These are phyloP conservation scores for Ceuthmochares aereus DNA, from an alignment of 2,113 vertebrate genomes.

Conservation along the genomic window DNA sequence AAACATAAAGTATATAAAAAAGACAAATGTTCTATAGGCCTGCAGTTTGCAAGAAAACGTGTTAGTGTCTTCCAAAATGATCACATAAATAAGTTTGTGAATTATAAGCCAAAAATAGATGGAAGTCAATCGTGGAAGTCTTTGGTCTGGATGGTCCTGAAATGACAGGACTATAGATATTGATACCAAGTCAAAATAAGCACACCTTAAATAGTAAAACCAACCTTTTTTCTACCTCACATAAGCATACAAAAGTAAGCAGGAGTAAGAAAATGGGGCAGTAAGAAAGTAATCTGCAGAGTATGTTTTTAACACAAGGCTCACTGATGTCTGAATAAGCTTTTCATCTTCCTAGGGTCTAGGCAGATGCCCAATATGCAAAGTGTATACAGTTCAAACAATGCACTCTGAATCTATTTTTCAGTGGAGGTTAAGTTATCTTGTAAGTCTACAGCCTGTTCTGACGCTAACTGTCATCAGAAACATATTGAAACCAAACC, in stretches of 20 bases:
- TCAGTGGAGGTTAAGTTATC: not conserved
- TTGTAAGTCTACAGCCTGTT: not conserved
- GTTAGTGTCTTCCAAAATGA: not conserved
- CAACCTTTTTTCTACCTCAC: not conserved
- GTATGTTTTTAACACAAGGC: not conserved
- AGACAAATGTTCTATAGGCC: not conserved
- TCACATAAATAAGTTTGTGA: not conserved
- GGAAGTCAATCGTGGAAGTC: not conserved
- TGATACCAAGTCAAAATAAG: not conserved
- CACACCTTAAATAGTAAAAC: not conserved
- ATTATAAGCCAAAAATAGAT: not conserved
- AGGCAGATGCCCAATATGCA: not conserved
- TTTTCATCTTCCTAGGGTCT: not conserved
- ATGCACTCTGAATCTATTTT: not conserved
- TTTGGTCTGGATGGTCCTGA: not conserved
- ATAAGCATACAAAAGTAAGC: not conserved
- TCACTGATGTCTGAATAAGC: fast-evolving
- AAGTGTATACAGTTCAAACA: not conserved
- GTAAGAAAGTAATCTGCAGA: not conserved
- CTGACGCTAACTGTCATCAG: not conserved
- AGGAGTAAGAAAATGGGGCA: not conserved
- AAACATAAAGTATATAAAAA: not conserved
- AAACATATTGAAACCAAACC: not conserved
- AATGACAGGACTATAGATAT: not conserved
- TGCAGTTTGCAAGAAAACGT: not conserved